Conservation (phyloP, 2,113 vertebrate species). For the Chroicocephalus ridibundus region DNA sequence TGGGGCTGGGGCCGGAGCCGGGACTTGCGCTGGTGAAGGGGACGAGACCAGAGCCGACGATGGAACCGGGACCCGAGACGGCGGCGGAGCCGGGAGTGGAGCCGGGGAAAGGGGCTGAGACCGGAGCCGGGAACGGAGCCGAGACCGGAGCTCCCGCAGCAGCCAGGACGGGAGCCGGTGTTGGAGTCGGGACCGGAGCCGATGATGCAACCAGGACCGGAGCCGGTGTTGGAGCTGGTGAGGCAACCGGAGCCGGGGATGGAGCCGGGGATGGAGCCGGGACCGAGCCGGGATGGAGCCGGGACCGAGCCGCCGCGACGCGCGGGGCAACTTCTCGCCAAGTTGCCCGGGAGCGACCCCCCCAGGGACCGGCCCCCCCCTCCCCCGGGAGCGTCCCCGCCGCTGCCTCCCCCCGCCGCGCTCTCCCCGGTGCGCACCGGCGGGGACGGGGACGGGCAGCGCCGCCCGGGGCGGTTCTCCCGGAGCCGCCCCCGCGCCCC, state of each 20-base stretch:
- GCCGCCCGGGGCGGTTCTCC: background rate
- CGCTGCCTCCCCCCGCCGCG: background rate
- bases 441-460: background rate
- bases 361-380: background rate
- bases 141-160: background rate
- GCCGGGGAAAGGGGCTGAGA: background rate
- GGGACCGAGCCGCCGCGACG: background rate
- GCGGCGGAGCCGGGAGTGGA: background rate
- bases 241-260: background rate
- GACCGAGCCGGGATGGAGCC: background rate
- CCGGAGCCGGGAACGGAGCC: background rate
- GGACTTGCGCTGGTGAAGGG: background rate
- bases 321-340: slow-evolving; percentile 11
- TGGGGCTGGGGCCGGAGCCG: background rate
- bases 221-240: background rate
- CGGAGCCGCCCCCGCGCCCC: background rate
- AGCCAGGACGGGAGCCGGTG: background rate
- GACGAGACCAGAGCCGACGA: background rate
- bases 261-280: background rate
- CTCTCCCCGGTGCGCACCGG: background rate
- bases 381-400: background rate
- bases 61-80: background rate
- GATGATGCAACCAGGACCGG: background rate
- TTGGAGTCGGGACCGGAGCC: background rate
- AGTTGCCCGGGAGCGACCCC: background rate